Base-by-base conservation (phyloP, 1,140 invertebrate genomes). In the Bombus fervidus region DNA sequence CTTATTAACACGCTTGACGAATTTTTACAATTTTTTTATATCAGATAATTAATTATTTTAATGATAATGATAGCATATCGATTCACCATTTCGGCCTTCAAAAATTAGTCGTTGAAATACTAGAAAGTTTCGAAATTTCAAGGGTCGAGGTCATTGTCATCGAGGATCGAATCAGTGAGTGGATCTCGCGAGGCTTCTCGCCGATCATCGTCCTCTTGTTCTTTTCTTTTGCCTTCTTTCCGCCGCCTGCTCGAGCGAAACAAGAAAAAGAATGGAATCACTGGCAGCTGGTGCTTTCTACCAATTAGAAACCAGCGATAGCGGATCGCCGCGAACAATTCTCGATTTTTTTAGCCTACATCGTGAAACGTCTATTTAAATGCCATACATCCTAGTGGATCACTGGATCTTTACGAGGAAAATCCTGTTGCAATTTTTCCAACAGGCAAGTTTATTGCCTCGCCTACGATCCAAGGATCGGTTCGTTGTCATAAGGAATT, bases 301-400 rank as follows among this genome's bases (percentile, higher is more conserved):
- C 39, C 64, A 81, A 81, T 81, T 81, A 81, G 78, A 81, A 71
- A 81, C 37, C 64, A 47, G 41, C 22, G n/a, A 69, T 72, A 39
- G 43, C 62, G n/a, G 77, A 41, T 66, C 28, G 62, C 31, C 39
- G 22, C 25, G 41, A 81, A 53, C 34, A 43, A 81, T 81, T 34
- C 15, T 9, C 31, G 2, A 28, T 80, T 68, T 80, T 68, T n/a
- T 31, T 31, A 69, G 31, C 64, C 64, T 53, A 37, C 62, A 28
- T 69, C 78, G 34, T 39, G 43, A 39, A 71, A 81, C 39, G 78
- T 71, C 43, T 81, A 43, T 68, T 71, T 57, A 81, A 71, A 81
- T 41, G 64, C 66, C 43, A 37, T 28, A 57, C 34, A 22, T 37
- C 31, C 43, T 2, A 39, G 37, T 4, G 25, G 25, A n/a, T 69